Conservation (phyloP, 1,140 invertebrate genomes). For the Oscheius sp. region DNA sequence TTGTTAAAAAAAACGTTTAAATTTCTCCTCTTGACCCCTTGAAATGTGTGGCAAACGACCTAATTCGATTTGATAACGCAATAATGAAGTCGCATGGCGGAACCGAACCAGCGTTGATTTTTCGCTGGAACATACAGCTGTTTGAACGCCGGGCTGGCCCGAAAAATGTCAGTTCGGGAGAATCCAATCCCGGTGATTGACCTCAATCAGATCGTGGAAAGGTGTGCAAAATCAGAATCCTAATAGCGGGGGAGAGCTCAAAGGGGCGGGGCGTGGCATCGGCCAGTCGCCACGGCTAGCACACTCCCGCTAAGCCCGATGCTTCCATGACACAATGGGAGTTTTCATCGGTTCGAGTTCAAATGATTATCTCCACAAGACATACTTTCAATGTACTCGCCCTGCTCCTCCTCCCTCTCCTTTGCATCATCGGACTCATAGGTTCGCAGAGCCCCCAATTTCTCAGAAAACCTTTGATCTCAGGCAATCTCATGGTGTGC, state of each 20-base stretch:
- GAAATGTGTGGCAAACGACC: too few relatives aligned
- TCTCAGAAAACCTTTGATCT: not conserved
- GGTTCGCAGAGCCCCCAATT: too few relatives aligned
- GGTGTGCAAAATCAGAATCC: conserved; percentile 2
- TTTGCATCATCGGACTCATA: conserved; percentile 49
- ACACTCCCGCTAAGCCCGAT: conserved; percentile 2
- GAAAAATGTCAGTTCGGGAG: too few relatives aligned
- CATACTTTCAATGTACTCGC: conserved; percentile 41
- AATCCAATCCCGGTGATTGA: too few relatives aligned
- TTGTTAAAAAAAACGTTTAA: too few relatives aligned
- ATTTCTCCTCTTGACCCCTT: too few relatives aligned
- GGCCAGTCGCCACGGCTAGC: conserved; percentile 8
- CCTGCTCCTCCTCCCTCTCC: conserved; percentile 44
- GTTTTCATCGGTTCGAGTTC: conserved; percentile 1
- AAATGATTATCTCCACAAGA: not conserved
- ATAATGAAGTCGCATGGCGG: too few relatives aligned
- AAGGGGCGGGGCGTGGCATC: not conserved
- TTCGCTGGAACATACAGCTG: too few relatives aligned
- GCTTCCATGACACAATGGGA: conserved; percentile 10
- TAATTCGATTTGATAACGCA: too few relatives aligned
- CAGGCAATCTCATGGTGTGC: conserved; percentile 63
- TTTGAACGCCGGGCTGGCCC: too few relatives aligned
- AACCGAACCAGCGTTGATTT: too few relatives aligned
- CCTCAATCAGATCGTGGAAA: too few relatives aligned
- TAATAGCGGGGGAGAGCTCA: conserved; percentile 8